Base-by-base conservation (phyloP, 2,113 vertebrate species). In the Hyperopisus bebe region DNA sequence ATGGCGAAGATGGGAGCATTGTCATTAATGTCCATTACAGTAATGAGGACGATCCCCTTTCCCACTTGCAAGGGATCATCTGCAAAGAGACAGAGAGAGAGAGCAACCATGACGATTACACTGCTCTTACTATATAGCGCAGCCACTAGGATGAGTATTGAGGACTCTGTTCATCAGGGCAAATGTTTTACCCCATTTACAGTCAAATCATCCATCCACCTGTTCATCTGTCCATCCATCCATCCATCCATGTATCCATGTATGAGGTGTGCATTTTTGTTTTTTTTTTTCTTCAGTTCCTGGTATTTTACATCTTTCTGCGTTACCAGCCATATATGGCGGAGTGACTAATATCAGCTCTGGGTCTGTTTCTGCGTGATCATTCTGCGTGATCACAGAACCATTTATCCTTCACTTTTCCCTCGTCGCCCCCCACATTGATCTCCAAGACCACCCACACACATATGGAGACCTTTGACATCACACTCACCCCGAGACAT, bases 41-140 rank as follows among this genome's bases (percentile, higher is more conserved):
- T 96, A 89, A 98, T 97, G 89, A 96, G 95, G 82, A 96, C 96
- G 15, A 96, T 96, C 3, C 97, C 97, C 94, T 96, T 96, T 48
- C 97, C 97, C 86, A 97, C 94, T 91, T 97, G 97, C n/a, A 94
- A 94, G 2, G 97, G 97, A 90, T 98, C 97, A 92, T 97, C 97
- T 98, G 90, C 0, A 90, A 90, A 42, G 90, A 50, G 27, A 88
- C 9, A 90, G 50, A 92, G 9, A 66, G 31, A 55, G 24, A 55
- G 27, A 19, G 51, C 5, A 42, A 42, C 5, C 42, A 86, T n/a
- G 31, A 24, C 0, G 9, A 84, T 84, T 1, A 24, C 82, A 77
- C 17, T 48, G 27, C 21, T 31, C 19, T 89, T 51, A 50, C 62
- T 27, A 27, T 17, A 51, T 19, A 50, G 80, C 42, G 0, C 27